Base-by-base conservation (phyloP, 2,113 vertebrate species). In the Solea solea region DNA sequence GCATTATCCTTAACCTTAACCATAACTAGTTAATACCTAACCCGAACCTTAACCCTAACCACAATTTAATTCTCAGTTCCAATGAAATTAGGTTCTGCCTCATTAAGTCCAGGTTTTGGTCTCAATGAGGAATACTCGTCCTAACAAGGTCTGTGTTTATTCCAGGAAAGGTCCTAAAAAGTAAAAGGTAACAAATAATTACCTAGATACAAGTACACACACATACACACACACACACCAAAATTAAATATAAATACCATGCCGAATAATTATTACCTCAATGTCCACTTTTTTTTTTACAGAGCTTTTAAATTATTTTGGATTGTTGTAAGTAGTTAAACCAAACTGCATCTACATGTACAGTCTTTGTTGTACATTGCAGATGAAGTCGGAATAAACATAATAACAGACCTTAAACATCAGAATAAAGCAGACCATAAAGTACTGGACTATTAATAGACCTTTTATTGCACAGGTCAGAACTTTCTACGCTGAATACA, bases 401-500 rank as follows among this genome's bases (percentile, higher is more conserved):
- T 8, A 14, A 50, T 67, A 44, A 52, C 12, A 55, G 25, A 64
- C 16, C 15, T 34, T 15, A 21, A 64, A 49, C 34, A 41, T 57
- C 14, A 67, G 64, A n/a, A 50, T 39, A 25, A 34, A 58, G 34
- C 52, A 49, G 27, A 50, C 8, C 40, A 70, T 65, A 52, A 64
- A 69, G 27, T 40, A 34, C 5, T 46, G 52, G 4, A 74, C 54
- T 57, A 83, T 73, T 74, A 66, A 75, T 64, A 72, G 59, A 80
- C 39, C 9, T 59, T 80, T 76, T 42, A 69, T 48, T 51, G 44
- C 28, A 60, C 2, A 52, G 39, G 46, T 8, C 53, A 11, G 1
- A 62, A 72, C 50, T 74, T 50, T 63, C n/a, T 34, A 74, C 76
- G 60, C 3, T 80, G 82, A 83, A 64, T 87, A 51, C 87, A 85